Evolutionary conservation across 2,797 vertebrate species (phyloP).

Genomic region (Dallia pectoralis): DNA sequence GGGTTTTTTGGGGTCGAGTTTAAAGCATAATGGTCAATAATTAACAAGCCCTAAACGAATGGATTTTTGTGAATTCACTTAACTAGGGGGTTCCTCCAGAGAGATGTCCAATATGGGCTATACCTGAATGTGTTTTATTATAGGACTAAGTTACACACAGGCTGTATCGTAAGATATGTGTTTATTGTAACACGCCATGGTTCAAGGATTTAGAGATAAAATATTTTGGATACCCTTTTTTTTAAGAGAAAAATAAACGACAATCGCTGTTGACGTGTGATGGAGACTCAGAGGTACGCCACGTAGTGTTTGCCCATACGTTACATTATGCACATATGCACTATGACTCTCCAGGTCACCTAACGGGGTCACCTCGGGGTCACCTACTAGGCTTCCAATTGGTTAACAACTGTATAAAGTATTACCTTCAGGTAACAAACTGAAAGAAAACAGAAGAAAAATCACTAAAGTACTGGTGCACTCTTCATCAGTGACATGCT

Average conservation of each 20-base stretch:
- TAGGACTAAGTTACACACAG: background rate
- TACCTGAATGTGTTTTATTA: background rate
- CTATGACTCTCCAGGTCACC: background rate
- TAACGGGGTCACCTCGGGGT: too few species aligned
- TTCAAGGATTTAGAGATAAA: too few species aligned
- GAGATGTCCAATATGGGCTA: background rate
- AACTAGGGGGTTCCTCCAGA: background rate
- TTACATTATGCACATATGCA: background rate
- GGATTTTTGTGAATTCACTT: background rate
- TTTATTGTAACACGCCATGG: background rate
- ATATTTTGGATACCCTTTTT: background rate
- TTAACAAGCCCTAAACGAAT: background rate
- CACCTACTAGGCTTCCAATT: background rate
- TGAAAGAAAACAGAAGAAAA: background rate
- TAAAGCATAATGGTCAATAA: background rate
- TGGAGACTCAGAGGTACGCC: background rate
- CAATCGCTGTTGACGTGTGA: background rate
- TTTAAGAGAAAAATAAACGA: background rate
- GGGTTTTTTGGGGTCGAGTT: background rate
- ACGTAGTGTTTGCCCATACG: background rate
- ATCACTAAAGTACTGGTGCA: background rate
- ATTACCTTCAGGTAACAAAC: background rate
- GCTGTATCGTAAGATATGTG: background rate
- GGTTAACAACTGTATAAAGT: background rate
- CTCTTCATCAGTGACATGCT: background rate